Percentiles rank a stretch among this genome's conserved stretches.
Conservation (phyloP, 1,140 invertebrate genomes). For the Oncopodura yosiiana region DNA sequence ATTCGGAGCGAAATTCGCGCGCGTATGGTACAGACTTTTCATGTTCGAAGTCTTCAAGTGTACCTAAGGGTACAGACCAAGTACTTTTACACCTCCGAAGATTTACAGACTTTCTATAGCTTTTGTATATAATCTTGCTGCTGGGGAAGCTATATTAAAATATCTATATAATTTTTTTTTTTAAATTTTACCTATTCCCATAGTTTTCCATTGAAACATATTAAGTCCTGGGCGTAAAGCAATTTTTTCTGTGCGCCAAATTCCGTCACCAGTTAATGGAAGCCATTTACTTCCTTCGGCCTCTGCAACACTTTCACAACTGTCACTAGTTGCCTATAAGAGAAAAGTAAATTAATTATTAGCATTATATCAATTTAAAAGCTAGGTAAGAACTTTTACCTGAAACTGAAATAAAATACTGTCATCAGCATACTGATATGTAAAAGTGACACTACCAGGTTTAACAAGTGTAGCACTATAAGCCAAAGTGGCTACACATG, state of each 20-base stretch:
- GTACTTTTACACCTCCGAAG: too few species aligned
- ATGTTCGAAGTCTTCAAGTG: too few species aligned
- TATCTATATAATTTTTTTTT: too few species aligned
- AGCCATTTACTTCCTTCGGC: slow-evolving; percentile 44
- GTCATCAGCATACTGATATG: slow-evolving; percentile 47
- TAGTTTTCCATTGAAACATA: slow-evolving; percentile 47
- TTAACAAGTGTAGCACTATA: slow-evolving; percentile 48
- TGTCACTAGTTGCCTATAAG: slow-evolving; percentile 45
- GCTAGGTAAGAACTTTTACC: slow-evolving; percentile 37
- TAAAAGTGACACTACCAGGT: slow-evolving; percentile 44
- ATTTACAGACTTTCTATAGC: too few species aligned
- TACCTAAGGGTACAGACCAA: too few species aligned
- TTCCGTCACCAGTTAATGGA: slow-evolving; percentile 42
- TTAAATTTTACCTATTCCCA: slow-evolving; percentile 39
- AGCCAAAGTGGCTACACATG: slow-evolving; percentile 44
- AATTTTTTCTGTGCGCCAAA: slow-evolving; percentile 43
- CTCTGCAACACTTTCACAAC: slow-evolving; percentile 44
- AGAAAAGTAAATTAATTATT: background rate
- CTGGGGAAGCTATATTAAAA: too few species aligned
- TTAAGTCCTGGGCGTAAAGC: slow-evolving; percentile 44
- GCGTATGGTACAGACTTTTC: too few species aligned
- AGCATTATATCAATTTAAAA: background rate
- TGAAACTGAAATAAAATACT: slow-evolving; percentile 47
- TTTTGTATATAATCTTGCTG: too few species aligned
- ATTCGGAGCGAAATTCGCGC: too few species aligned